Percentiles rank a stretch among this genome's conserved stretches.
These are phyloP conservation scores for Pseudonaja textilis DNA, from an alignment of 2,113 vertebrate genomes.

Conservation along the genomic window DNA sequence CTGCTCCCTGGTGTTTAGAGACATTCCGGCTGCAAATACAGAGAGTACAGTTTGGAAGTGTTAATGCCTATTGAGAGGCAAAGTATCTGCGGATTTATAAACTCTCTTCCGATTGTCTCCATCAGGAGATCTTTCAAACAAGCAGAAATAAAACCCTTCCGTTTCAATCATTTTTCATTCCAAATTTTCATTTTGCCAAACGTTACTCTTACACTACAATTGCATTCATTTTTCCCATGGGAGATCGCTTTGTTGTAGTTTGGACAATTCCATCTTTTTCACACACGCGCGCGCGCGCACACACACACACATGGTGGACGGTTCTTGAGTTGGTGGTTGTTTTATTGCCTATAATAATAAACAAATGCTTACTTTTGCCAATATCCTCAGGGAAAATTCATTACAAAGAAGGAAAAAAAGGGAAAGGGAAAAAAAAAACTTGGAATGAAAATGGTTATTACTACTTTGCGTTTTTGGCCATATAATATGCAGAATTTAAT, in stretches of 20 bases:
- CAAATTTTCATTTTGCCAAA: background rate
- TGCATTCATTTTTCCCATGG: slow-evolving; percentile 58
- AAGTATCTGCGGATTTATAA: background rate
- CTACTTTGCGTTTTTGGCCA: slow-evolving; percentile 66
- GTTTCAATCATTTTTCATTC: no score
- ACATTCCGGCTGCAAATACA: background rate
- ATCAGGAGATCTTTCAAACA: background rate
- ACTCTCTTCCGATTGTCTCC: background rate
- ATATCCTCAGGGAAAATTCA: slow-evolving; percentile 68
- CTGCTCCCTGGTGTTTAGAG: background rate
- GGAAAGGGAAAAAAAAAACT: slow-evolving; percentile 4
- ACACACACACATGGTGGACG: background rate
- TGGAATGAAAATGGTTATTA: slow-evolving; percentile 66
- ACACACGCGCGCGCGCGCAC: no score
- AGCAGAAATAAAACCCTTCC: background rate
- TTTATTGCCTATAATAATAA: slow-evolving; percentile 67
- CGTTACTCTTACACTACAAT: background rate
- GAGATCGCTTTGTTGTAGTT: slow-evolving; percentile 59
- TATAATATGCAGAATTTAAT: slow-evolving; percentile 72
- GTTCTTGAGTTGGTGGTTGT: background rate
- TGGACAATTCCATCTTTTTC: slow-evolving; percentile 53
- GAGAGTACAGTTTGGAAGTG: background rate
- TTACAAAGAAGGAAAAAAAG: slow-evolving; percentile 31
- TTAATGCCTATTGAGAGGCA: background rate
- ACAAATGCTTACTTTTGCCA: slow-evolving; percentile 67